Base-by-base conservation (phyloP, 2,888 invertebrate genomes). In the Caenorhabditis japonica region DNA sequence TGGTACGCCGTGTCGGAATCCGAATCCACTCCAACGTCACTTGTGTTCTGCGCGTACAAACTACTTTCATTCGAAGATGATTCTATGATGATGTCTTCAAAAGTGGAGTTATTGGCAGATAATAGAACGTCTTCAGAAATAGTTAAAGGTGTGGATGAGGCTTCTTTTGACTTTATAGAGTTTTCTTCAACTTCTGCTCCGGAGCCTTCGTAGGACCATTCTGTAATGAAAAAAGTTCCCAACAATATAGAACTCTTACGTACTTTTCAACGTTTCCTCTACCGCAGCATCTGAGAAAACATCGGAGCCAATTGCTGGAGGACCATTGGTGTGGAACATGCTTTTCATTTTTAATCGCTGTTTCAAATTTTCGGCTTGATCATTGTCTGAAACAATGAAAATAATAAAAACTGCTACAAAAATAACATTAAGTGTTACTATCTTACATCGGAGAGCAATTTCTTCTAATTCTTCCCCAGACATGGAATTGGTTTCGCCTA, bases 41-140 rank as follows among this genome's bases (percentile, higher is more conserved):
- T 73, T 55, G 66, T 73, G 60, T 73, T 73, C 51, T 66, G 61
- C 34, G 66, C 73, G 39, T 59, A 64, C 36, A 55, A n/a, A n/a
- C 52, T 19, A 46, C 64, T 72, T 59, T 64, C 59, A 34, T 71
- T 71, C 17, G 56, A 56, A 0, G 66, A 51, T 66, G 66, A 49
- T 43, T 66, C 66, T 3, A 47, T 39, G 21, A 33, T 38, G 19
- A 43, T 39, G 33, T 64, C 56, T 53, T 72, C 64, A 8, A 55
- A 27, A 25, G 53, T 41, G 4, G 52, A 53, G 44, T 56, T 68
- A 4, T 68, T 43, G 41, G 36, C 49, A 27, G 33, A 33, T 21
- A 43, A 44, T 15, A 49, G 33, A 23, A 36, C 60, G 21, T 69
- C 60, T 12, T 8, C 52, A 49, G 36, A 30, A n/a, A 55, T 47